phyloP scores from a whole-genome alignment of 2,113 vertebrate species.

The Scomber japonicus region DNA sequence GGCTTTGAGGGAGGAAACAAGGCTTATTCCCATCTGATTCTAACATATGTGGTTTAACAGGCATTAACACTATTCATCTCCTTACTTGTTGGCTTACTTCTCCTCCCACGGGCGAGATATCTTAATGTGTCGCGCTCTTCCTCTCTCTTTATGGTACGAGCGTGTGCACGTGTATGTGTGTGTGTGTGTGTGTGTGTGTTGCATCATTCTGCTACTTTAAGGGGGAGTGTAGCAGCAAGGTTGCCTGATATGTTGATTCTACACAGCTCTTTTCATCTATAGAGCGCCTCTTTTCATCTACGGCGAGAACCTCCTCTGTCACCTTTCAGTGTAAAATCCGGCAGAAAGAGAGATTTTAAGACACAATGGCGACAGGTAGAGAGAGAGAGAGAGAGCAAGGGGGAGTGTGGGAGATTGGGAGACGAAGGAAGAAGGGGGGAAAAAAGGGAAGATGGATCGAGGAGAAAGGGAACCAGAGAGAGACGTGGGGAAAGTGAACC shows the following conservation, averaged over 20 bases:
- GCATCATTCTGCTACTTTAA: constrained; percentile 59
- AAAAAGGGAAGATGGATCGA: constrained; percentile 13
- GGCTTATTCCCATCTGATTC: constrained; percentile 44
- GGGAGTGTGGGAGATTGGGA: constrained; percentile 52
- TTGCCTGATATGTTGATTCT: constrained; percentile 70
- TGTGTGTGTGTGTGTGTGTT: constrained; percentile 38
- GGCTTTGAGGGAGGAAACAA: constrained; percentile 24
- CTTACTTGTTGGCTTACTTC: constrained; percentile 45
- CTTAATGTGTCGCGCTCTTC: constrained; percentile 40
- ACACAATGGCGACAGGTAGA: constrained; percentile 52
- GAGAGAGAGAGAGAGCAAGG: constrained; percentile 39
- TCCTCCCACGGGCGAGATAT: constrained; percentile 58
- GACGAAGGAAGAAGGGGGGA: not conserved
- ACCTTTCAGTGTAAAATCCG: constrained; percentile 69
- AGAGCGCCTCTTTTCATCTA: constrained; percentile 60
- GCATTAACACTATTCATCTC: constrained; percentile 64
- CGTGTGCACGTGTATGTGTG: constrained; percentile 6
- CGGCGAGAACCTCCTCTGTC: constrained; percentile 63
- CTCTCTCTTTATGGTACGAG: constrained; percentile 36
- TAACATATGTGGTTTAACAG: constrained; percentile 63
- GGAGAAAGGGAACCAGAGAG: constrained; percentile 19
- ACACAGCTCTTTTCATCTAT: constrained; percentile 61
- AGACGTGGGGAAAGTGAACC: not conserved
- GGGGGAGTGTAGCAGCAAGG: constrained; percentile 54
- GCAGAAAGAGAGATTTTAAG: constrained; percentile 71